These are phyloP conservation scores for Arenaria interpres DNA, from an alignment of 2,113 vertebrate species.

Conservation along the genomic window DNA sequence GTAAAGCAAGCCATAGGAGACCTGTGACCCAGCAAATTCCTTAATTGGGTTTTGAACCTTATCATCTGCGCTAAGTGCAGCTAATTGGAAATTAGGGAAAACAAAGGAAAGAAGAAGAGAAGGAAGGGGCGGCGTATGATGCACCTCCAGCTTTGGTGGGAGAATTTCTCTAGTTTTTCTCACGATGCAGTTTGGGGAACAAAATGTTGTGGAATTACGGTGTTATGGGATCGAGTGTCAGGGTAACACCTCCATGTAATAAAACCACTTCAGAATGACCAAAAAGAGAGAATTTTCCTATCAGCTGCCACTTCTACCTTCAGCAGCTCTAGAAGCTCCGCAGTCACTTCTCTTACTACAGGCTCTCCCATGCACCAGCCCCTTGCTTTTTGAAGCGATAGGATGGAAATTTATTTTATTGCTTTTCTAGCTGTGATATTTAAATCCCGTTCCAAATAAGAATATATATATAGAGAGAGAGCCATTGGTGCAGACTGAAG, in stretches of 20 bases:
- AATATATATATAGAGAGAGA: not conserved
- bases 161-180: not conserved
- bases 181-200: not conserved
- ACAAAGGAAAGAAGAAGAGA: not conserved
- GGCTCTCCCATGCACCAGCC: not conserved
- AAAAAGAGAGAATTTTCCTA: rapidly evolving
- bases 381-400: not conserved
- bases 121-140: rapidly evolving
- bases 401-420: not conserved
- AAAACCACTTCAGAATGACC: not conserved
- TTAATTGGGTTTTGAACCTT: conserved; percentile 43
- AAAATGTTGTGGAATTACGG: rapidly evolving
- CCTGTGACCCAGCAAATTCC: conserved; percentile 60
- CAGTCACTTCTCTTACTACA: not conserved
- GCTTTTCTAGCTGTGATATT: not conserved
- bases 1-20: not conserved
- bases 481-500: not conserved
- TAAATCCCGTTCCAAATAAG: not conserved
- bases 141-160: not conserved
- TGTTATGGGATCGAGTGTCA: not conserved
- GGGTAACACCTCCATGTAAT: rapidly evolving
- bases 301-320: rapidly evolving
- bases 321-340: not conserved
- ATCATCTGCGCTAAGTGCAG: not conserved
- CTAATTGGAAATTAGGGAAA: not conserved